Base-by-base conservation (phyloP, 2,888 invertebrate genomes). In the Tricholauxania praeusta region DNA sequence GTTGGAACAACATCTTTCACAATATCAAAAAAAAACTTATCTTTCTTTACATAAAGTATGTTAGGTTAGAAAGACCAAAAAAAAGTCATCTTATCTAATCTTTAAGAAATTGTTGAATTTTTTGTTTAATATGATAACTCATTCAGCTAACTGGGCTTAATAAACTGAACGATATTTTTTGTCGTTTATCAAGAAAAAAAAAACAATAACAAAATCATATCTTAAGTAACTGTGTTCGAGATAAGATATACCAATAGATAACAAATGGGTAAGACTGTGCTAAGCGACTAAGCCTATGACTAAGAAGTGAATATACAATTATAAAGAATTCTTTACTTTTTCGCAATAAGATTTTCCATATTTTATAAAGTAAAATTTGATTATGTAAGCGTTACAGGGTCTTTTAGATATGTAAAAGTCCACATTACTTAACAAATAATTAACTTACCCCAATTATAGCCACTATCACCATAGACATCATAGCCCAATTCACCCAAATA, bases 371-470 rank as follows among this genome's bases (percentile, higher is more conserved):
- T 39, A 10, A 10, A 6, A 10, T 8, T 39, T 10, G 39, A 39
- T 39, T 39, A 39, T 39, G 39, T 39, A 39, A 39, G 39, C 10
- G n/a, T n/a, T n/a, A n/a, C n/a, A n/a, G n/a, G n/a, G n/a, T n/a
- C n/a, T n/a, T n/a, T n/a, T n/a, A n/a, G n/a, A n/a, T 8, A 5
- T 8, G 2, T 1, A 2, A 39, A 39, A 5, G 3, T 39, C 39
- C 39, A 10, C 8, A 39, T 39, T 39, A 10, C 39, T 39, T 10
- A 39, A 39, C 39, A 39, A 39, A 17, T 15, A 39, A 12, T 59
- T 14, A 28, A 84, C 85, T 85, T 78, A 85, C 85, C 79, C 86
- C 86, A 85, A 77, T 85, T 81, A 74, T 85, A 85, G 66, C 83
- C 84, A 67, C 79, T 82, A 72, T 84, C 82, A 12, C 72, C 72